A percentile compares a stretch with the other conserved stretches of the same genome.
Evolutionary conservation across 1,140 invertebrate genomes (phyloP).

Genomic region (Papilio glaucus): DNA sequence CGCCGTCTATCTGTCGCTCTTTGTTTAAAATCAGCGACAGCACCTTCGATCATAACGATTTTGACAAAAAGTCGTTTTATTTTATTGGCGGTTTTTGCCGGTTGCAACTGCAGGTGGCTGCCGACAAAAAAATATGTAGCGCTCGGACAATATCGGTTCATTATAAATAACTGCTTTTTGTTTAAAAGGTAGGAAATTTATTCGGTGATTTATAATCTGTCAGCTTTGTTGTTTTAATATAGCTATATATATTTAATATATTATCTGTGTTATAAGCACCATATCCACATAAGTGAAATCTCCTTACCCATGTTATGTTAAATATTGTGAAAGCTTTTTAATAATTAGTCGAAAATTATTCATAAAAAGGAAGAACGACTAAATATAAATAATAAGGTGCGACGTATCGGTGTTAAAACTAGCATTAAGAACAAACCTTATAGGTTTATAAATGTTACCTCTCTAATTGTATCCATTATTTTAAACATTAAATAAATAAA

Average conservation of each 20-base stretch:
- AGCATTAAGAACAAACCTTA: no score
- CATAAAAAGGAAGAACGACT: neutral
- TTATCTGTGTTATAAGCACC: neutral
- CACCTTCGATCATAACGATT: constrained; percentile 77
- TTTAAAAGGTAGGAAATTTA: constrained; percentile 32
- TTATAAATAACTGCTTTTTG: constrained; percentile 39
- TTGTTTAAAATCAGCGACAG: constrained; percentile 82
- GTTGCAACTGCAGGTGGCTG: constrained; percentile 68
- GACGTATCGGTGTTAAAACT: no score
- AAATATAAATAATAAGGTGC: no score
- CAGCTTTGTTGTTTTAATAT: constrained; percentile 24
- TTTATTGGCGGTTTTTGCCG: constrained; percentile 68
- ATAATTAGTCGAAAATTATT: neutral
- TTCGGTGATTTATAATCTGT: constrained; percentile 36
- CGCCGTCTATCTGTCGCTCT: constrained; percentile 70
- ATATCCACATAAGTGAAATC: neutral
- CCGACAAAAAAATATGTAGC: constrained; percentile 51
- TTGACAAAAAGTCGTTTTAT: constrained; percentile 71
- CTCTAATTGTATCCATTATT: no score
- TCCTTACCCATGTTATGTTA: no score
- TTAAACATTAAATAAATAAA: no score
- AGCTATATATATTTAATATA: neutral
- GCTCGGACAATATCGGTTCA: constrained; percentile 38
- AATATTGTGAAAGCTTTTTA: neutral
- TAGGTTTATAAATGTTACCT: no score